These are phyloP conservation scores for Amniataba percoides DNA, from an alignment of 2,797 vertebrate species.

Conservation along the genomic window DNA sequence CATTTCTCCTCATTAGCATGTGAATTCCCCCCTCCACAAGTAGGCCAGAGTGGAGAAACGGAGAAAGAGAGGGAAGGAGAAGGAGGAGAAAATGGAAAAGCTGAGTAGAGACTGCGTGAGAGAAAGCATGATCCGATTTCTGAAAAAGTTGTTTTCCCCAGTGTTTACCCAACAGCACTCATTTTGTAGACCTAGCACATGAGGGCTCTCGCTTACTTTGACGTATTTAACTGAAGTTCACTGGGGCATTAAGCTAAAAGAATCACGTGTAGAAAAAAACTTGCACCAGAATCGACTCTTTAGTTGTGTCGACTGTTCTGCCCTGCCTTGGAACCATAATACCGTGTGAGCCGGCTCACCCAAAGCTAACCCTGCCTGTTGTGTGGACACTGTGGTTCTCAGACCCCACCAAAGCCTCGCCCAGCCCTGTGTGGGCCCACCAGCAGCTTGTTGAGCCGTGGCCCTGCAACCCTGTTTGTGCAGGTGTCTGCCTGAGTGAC, in stretches of 20 bases:
- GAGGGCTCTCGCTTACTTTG: not conserved
- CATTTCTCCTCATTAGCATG: slow-evolving; percentile 77
- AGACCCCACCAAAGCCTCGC: slow-evolving; percentile 45
- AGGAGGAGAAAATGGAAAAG: slow-evolving; percentile 15
- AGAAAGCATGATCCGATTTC: slow-evolving; percentile 35
- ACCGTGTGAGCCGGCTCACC: slow-evolving; percentile 44
- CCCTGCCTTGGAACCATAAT: slow-evolving; percentile 10
- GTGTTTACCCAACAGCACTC: slow-evolving; percentile 48
- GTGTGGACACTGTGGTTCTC: slow-evolving; percentile 48
- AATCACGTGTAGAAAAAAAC: slow-evolving; percentile 27
- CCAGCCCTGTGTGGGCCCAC: slow-evolving; percentile 50
- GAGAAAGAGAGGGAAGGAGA: slow-evolving; percentile 29
- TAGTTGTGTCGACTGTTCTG: slow-evolving; percentile 16
- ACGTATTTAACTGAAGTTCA: not conserved
- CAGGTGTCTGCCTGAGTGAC: slow-evolving; percentile 67
- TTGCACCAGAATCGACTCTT: slow-evolving; percentile 20
- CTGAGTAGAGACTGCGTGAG: slow-evolving; percentile 31
- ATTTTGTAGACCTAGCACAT: slow-evolving; percentile 18
- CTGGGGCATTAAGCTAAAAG: slow-evolving; percentile 18
- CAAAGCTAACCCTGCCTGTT: slow-evolving; percentile 37
- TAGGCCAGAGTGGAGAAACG: slow-evolving; percentile 41
- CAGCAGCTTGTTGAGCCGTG: slow-evolving; percentile 39
- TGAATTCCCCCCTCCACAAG: slow-evolving; percentile 72
- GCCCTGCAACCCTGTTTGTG: slow-evolving; percentile 66
- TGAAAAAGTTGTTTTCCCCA: slow-evolving; percentile 34